A percentile compares a stretch with the other conserved stretches of the same genome.
These are phyloP conservation scores for Perizoma affinitatum DNA, from an alignment of 2,888 invertebrate genomes.

Conservation along the genomic window DNA sequence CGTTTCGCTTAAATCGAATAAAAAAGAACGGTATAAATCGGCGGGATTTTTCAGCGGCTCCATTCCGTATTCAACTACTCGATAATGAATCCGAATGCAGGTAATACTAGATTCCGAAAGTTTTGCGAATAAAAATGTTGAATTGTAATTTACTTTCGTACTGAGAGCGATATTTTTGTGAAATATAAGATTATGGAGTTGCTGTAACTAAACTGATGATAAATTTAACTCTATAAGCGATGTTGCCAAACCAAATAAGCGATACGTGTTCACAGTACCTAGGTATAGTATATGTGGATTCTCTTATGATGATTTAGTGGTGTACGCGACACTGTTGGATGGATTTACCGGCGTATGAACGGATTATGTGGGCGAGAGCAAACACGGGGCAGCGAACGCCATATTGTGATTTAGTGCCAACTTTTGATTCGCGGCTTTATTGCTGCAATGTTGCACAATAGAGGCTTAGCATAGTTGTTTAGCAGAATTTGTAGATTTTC, in stretches of 20 bases:
- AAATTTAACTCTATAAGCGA: slow-evolving; percentile 28
- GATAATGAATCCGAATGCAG: slow-evolving; percentile 70
- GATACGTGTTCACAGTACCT: slow-evolving; percentile 48
- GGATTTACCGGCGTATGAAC: slow-evolving; percentile 83
- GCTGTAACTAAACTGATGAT: slow-evolving; percentile 11
- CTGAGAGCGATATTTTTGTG: slow-evolving; percentile 46
- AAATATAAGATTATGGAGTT: slow-evolving; percentile 41
- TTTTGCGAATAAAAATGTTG: slow-evolving; percentile 43
- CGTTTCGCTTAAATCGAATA: slow-evolving; percentile 67
- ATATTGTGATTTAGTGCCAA: slow-evolving; percentile 79
- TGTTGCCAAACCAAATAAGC: slow-evolving; percentile 63
- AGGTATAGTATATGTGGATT: slow-evolving; percentile 62
- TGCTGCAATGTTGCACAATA: slow-evolving; percentile 59
- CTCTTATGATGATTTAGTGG: slow-evolving; percentile 83
- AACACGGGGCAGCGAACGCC: slow-evolving; percentile 81
- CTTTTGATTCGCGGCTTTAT: slow-evolving; percentile 82
- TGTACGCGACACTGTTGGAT: slow-evolving; percentile 77
- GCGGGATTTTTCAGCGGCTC: slow-evolving; percentile 63
- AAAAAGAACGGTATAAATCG: slow-evolving; percentile 74
- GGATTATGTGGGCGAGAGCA: slow-evolving; percentile 84
- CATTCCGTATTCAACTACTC: slow-evolving; percentile 65
- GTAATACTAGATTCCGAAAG: slow-evolving; percentile 55
- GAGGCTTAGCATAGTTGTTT: slow-evolving; percentile 46
- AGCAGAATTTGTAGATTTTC: slow-evolving; percentile 3
- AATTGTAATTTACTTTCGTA: slow-evolving; percentile 43